Base-by-base conservation (phyloP, 2,113 vertebrate genomes). In the Cephalopterus ornatus region DNA sequence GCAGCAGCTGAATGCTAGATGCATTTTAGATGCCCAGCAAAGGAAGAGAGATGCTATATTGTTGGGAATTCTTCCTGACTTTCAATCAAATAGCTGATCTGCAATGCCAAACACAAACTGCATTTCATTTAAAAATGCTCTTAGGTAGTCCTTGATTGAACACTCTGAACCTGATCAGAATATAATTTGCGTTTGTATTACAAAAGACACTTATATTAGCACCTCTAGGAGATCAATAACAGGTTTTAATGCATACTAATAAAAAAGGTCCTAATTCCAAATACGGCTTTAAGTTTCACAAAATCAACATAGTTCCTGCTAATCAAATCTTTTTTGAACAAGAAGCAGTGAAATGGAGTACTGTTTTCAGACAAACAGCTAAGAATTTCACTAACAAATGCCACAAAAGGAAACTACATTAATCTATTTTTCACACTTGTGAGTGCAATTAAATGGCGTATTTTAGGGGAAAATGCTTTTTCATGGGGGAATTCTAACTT, bases 161-260 rank as follows among this genome's bases (percentile, higher is more conserved):
- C 75, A 87, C 89, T 93, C 95, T 85, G 88, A 97, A 97, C 91
- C 78, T 97, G 93, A 96, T 91, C 89, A 94, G 95, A 97, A 97
- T 97, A 93, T 96, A 96, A 97, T 95, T 93, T 96, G 91, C 6
- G 83, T 71, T 85, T 61, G 23, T 82, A 79, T 95, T 93, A 84
- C 17, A 95, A 71, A 86, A 96, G 90, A 68, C 35, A 61, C 66
- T 95, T 96, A 59, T 37, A 95, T 95, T 96, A 96, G 53, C 76
- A 73, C 71, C 86, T 96, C 76, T 24, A 80, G 84, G 68, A 95
- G 93, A 97, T 80, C 85, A 77, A 96, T 95, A 95, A 85, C 74
- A 92, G 80, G 91, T 93, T 96, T 95, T 95, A 97, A 93, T 95
- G 88, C 96, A 97, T 93, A 93, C 85, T 96, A 97, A 96, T 96